phyloP scores from a whole-genome alignment of 2,797 vertebrate genomes.

The Platalea minor region DNA sequence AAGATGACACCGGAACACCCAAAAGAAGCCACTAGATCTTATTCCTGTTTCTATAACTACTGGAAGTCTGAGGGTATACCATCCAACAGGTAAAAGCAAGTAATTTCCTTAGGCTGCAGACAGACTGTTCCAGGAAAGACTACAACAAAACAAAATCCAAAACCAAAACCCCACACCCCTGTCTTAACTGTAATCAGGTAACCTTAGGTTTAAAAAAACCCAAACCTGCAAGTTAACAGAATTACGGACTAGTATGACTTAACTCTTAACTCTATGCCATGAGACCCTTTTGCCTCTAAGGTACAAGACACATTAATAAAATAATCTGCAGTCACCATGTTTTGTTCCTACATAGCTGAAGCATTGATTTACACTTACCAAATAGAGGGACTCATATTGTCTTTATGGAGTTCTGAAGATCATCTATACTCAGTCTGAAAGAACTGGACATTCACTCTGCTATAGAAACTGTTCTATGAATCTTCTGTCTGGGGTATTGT shows the following conservation, averaged over 20 bases:
- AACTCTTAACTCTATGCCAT: not conserved
- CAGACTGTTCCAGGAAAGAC: not conserved
- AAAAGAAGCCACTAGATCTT: not conserved
- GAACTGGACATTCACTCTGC: not conserved
- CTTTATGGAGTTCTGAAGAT: not conserved
- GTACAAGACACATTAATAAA: not conserved
- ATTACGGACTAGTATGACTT: not conserved
- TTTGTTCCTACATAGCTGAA: not conserved
- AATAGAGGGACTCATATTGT: not conserved
- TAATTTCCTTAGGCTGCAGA: not conserved
- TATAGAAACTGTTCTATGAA: not conserved
- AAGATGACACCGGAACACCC: not conserved
- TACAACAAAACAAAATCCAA: not conserved
- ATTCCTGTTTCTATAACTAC: not conserved
- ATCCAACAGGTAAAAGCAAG: not conserved
- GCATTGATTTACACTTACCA: not conserved
- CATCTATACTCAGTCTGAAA: not conserved
- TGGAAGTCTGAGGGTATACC: not conserved
- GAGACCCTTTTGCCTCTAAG: not conserved
- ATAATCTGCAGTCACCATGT: not conserved
- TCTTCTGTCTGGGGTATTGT: not conserved
- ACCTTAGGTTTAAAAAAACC: not conserved
- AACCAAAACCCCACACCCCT: fast-evolving
- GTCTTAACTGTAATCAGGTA: not conserved
- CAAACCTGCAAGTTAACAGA: not conserved